These are phyloP conservation scores for Noctua comes DNA, from an alignment of 2,888 invertebrate genomes.

Conservation along the genomic window DNA sequence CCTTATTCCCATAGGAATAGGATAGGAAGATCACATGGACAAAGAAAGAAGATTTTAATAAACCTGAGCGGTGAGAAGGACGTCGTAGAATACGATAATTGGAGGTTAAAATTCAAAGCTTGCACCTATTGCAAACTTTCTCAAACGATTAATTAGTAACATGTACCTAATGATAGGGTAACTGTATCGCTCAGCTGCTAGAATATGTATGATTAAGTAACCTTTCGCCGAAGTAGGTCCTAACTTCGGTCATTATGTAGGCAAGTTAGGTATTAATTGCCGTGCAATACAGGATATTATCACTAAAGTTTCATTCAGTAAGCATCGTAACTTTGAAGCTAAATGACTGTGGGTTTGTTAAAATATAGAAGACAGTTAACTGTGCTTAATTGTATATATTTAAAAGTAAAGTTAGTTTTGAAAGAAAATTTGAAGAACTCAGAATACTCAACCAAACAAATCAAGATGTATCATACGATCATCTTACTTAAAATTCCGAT, in stretches of 20 bases:
- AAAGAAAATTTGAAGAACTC: background rate
- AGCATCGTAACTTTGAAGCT: background rate
- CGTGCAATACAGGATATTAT: background rate
- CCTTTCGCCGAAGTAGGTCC: constrained; percentile 18
- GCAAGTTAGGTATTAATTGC: constrained; percentile 14
- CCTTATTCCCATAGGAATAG: too few relatives aligned
- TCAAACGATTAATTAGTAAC: constrained; percentile 10
- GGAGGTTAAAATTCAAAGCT: background rate
- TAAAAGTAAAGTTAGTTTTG: background rate
- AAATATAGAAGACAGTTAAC: background rate
- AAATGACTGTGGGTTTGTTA: background rate
- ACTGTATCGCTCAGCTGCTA: constrained; percentile 17
- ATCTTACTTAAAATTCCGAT: background rate
- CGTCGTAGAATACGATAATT: background rate
- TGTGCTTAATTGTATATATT: background rate
- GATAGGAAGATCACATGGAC: background rate
- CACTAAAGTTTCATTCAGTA: background rate
- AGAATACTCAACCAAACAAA: background rate
- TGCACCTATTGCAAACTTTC: constrained; percentile 35
- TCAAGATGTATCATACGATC: background rate
- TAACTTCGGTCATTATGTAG: constrained; percentile 25
- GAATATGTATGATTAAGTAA: constrained; percentile 34
- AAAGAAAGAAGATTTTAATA: background rate
- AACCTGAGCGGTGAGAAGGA: background rate
- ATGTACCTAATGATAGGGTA: background rate